Percentiles rank a stretch among this genome's conserved stretches.
phyloP scores from a whole-genome alignment of 2,113 vertebrate genomes.

The Callopanchax toddi region DNA sequence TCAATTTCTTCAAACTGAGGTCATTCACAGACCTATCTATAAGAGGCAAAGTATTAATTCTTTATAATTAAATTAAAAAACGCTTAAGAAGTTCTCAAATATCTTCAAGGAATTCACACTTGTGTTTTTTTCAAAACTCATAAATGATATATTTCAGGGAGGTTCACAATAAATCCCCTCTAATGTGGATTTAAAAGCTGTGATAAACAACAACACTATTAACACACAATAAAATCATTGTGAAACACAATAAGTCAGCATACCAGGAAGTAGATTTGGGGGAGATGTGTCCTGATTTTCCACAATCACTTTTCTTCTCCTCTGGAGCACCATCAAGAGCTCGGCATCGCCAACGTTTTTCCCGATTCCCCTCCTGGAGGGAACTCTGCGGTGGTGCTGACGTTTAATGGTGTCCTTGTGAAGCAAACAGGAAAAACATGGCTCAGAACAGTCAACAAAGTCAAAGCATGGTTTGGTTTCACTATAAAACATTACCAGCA shows the following conservation, averaged over 20 bases:
- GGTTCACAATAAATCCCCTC: too few relatives aligned
- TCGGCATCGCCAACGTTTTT: slow-evolving; percentile 67
- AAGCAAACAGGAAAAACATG: not conserved
- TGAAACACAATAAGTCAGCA: not conserved
- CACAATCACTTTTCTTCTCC: slow-evolving; percentile 77
- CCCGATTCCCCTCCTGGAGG: slow-evolving; percentile 58
- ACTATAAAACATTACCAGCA: slow-evolving; percentile 72
- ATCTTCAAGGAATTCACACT: too few relatives aligned
- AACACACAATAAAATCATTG: not conserved
- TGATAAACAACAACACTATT: too few relatives aligned
- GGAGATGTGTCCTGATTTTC: slow-evolving; percentile 31
- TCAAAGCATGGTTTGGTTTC: not conserved
- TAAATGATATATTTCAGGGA: too few relatives aligned
- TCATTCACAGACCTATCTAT: too few relatives aligned
- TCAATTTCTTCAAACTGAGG: too few relatives aligned
- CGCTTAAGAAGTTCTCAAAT: too few relatives aligned
- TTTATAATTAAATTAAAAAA: too few relatives aligned
- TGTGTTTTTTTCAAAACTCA: too few relatives aligned
- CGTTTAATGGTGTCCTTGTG: slow-evolving; percentile 57
- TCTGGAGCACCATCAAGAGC: slow-evolving; percentile 80
- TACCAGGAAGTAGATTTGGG: slow-evolving; percentile 52
- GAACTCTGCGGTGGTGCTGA: slow-evolving; percentile 26
- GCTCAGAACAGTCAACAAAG: not conserved
- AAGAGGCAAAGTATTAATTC: too few relatives aligned
- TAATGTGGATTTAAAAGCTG: too few relatives aligned